Evolutionary conservation across 2,888 invertebrate species (phyloP).

Genomic region (Himalopsyche tibetana): DNA sequence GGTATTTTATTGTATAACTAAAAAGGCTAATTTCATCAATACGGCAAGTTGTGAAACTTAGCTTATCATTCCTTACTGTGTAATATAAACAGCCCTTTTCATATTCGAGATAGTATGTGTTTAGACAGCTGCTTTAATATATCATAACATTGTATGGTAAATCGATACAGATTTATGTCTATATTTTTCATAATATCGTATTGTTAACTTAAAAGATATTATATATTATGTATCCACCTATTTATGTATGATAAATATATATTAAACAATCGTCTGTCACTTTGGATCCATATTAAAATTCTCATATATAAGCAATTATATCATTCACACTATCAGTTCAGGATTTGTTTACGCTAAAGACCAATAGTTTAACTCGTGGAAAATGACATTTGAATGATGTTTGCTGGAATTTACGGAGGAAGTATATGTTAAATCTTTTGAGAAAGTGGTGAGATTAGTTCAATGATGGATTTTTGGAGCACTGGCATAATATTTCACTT

Average conservation of each 20-base stretch:
- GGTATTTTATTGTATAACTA: neutral
- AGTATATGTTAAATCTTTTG: too few species aligned
- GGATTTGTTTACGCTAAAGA: neutral
- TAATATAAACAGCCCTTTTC: conserved; percentile 13
- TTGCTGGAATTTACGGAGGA: too few species aligned
- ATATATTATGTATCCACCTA: conserved; percentile 45
- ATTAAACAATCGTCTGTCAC: neutral
- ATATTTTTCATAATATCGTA: conserved; percentile 41
- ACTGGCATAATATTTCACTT: too few species aligned
- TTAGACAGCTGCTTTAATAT: conserved; percentile 40
- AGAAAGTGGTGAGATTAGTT: too few species aligned
- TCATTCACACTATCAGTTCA: too few species aligned
- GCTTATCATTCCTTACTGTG: neutral
- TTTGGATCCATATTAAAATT: conserved; percentile 13
- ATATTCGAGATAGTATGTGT: conserved; percentile 39
- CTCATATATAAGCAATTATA: neutral
- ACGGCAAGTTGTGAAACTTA: neutral
- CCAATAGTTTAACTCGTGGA: neutral
- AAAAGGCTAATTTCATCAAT: conserved; percentile 4
- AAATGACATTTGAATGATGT: too few species aligned
- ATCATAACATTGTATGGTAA: neutral
- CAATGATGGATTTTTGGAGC: too few species aligned
- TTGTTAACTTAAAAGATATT: conserved; percentile 28
- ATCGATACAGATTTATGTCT: conserved; percentile 24
- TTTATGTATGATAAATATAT: conserved; percentile 44